Conservation (phyloP, 2,888 invertebrate genomes). For the Amphimallon solstitiale region DNA sequence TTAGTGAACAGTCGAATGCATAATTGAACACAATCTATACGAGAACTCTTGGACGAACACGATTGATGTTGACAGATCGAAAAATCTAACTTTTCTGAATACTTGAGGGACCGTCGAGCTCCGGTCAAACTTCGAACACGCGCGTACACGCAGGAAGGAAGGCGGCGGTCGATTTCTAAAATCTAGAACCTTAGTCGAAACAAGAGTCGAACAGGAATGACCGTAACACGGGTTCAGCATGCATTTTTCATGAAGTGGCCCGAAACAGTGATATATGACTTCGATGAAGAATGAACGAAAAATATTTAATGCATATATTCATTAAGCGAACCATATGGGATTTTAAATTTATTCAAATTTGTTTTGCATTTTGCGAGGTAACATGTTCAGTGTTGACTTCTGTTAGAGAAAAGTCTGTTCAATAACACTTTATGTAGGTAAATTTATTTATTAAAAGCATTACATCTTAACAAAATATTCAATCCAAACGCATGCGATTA, state of each 20-base stretch:
- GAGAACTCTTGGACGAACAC: conserved; percentile 11
- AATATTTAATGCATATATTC: conserved; percentile 32
- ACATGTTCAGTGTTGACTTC: no score
- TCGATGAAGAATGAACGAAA: conserved; percentile 20
- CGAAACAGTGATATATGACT: conserved; percentile 26
- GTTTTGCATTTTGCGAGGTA: no score
- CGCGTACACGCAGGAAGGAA: conserved; percentile 5
- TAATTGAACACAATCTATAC: conserved; percentile 25
- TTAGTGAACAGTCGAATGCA: conserved; percentile 27
- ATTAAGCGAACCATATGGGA: conserved; percentile 15
- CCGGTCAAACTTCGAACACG: background rate
- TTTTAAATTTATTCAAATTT: conserved; percentile 29
- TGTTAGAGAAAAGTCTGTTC: no score
- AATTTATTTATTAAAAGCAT: no score
- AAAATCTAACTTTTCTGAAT: conserved; percentile 25
- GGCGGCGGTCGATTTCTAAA: conserved; percentile 20
- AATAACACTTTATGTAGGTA: no score
- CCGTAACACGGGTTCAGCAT: conserved; percentile 26
- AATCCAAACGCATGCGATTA: no score
- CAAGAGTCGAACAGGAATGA: conserved; percentile 23
- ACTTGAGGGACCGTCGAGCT: conserved; percentile 8
- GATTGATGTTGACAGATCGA: conserved; percentile 29
- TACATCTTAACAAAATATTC: no score
- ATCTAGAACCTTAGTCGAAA: conserved; percentile 22
- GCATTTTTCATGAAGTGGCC: conserved; percentile 32